Evolutionary conservation across 2,797 vertebrate species (phyloP).

Genomic region (Neostethus bicornis): DNA sequence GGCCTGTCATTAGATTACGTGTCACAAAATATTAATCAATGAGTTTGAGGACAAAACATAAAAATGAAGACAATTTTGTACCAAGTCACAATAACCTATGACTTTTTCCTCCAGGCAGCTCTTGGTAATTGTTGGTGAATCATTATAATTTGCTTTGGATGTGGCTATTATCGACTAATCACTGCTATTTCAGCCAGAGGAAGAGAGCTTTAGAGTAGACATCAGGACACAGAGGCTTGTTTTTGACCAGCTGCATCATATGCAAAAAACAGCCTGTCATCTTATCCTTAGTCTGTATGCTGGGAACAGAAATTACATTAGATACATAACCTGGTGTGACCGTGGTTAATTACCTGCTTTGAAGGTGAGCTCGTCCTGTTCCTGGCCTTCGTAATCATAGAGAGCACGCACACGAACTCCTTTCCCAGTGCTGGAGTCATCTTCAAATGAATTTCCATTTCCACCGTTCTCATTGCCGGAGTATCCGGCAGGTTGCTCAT

Average conservation of each 20-base stretch:
- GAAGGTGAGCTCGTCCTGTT: slow-evolving; percentile 96
- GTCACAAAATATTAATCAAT: too few relatives aligned
- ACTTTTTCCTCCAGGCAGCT: slow-evolving; percentile 24
- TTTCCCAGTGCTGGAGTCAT: slow-evolving; percentile 79
- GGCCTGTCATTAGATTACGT: too few relatives aligned
- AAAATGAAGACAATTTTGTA: neutral
- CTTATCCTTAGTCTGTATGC: neutral
- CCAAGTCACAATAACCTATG: neutral
- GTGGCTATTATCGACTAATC: slow-evolving; percentile 58
- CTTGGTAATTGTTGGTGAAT: slow-evolving; percentile 47
- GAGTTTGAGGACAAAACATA: too few relatives aligned
- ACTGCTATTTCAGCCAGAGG: slow-evolving; percentile 41
- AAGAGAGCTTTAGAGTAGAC: slow-evolving; percentile 28
- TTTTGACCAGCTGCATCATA: slow-evolving; percentile 28
- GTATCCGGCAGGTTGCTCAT: slow-evolving; percentile 87
- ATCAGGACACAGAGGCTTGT: slow-evolving; percentile 13
- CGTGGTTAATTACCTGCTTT: slow-evolving; percentile 86
- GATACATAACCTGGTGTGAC: neutral
- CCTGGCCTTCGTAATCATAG: slow-evolving; percentile 97
- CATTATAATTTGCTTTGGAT: slow-evolving; percentile 62
- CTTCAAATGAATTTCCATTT: slow-evolving; percentile 90
- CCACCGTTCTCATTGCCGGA: slow-evolving; percentile 88
- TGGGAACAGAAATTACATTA: neutral
- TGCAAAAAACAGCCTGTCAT: slow-evolving; percentile 8
- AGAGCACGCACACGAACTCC: slow-evolving; percentile 90